Percentiles rank a stretch among this genome's conserved stretches.
These are phyloP conservation scores for Norana najaformis DNA, from an alignment of 2,888 invertebrate species.

Conservation along the genomic window DNA sequence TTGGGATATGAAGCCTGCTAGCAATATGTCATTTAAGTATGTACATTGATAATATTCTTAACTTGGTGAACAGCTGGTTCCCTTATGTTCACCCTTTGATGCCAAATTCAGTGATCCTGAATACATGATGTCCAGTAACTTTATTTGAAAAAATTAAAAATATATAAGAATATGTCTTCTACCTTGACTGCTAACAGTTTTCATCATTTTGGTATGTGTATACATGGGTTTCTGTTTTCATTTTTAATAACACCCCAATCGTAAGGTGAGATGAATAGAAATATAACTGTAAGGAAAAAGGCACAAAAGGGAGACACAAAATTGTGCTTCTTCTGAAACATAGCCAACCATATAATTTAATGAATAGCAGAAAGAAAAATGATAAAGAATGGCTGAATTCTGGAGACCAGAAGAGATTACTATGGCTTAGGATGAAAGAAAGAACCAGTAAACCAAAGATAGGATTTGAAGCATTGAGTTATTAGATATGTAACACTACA, in stretches of 20 bases:
- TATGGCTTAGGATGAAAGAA: background rate
- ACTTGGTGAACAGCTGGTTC: no score
- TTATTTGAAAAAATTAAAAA: no score
- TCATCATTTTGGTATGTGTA: no score
- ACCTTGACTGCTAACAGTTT: no score
- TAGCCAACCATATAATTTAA: background rate
- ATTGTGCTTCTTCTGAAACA: background rate
- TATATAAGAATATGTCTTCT: no score
- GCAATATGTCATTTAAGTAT: background rate
- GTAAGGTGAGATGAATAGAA: background rate
- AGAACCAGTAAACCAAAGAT: background rate
- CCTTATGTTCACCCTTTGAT: no score
- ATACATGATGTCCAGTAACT: no score
- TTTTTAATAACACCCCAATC: no score
- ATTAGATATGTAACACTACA: no score
- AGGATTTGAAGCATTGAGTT: background rate
- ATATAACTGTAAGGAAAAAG: background rate
- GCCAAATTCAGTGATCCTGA: no score
- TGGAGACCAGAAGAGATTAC: background rate
- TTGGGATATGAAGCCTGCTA: background rate
- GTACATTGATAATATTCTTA: background rate
- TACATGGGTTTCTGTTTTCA: no score
- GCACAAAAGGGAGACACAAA: background rate
- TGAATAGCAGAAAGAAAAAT: background rate
- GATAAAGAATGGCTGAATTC: background rate